Base-by-base conservation (phyloP, 1,140 invertebrate genomes). In the Camponotus floridanus region DNA sequence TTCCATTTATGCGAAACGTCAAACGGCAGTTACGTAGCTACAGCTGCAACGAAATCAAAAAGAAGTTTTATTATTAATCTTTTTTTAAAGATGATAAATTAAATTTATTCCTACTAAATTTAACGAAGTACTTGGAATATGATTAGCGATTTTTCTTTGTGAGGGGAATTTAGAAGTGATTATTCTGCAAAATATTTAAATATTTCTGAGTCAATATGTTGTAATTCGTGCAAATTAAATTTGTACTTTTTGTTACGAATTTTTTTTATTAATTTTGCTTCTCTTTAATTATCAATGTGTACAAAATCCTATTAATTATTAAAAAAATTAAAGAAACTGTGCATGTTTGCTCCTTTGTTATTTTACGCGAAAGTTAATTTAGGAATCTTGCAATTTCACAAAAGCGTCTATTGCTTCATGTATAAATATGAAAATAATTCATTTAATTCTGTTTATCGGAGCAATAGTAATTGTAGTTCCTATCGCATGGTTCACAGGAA, bases 61-160 rank as follows among this genome's bases (percentile, higher is more conserved):
- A 67, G 76, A 15, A 78, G 61, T 18, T 48, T 48, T 78, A 65
- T 78, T 78, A 78, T 78, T 78, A 79, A 51, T 62, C 26, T 48
- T 79, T 67, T 42, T 39, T 26, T 64, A 7, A 59, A 39, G 31
- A n/a, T 62, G 74, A 62, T 39, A 21, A 42, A 59, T 64, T 51
- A 51, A 51, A 51, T 51, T 42, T 62, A 64, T 76, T 11, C 59
- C 42, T 39, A 0, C 9, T 33, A 39, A 65, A 59, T 26, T 6
- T 42, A 11, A 26, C 26, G 42, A 78, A 48, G 45, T 33, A 78
- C 39, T 64, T 65, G 59, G 33, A 65, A 78, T 18, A 45, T 18
- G 42, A 78, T 65, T 78, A 78, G 39, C 39, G 26, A 65, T 74
- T 59, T 39, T 33, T 64, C 21, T 45, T 42, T 65, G 33, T 78